Base-by-base conservation (phyloP, 2,113 vertebrate genomes). In the Pantherophis guttatus region DNA sequence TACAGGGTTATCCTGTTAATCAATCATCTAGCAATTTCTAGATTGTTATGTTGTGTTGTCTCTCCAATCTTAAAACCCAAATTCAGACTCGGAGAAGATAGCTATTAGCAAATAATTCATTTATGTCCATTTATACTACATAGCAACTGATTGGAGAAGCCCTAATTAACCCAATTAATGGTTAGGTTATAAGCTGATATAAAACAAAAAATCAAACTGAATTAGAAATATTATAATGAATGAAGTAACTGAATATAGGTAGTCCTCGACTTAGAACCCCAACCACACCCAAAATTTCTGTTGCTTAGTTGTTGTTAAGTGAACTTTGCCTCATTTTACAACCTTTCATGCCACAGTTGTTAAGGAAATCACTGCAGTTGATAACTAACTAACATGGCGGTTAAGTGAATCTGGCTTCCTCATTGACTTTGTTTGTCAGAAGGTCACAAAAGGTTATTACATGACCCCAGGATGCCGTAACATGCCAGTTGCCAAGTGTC, bases 1-100 rank as follows among this genome's bases (percentile, higher is more conserved):
- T 92, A 86, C 95, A 96, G 96, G 97, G 98, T 98, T 98, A 96
- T 96, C 90, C 96, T 98, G 98, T 98, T 98, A 97, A 97, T 98
- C 98, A 99, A 92, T 92, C 58, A 94, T 75, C 96, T 96, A 94
- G 94, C 98, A 96, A 98, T 98, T 98, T 97, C 97, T 97, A 96
- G n/a, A n/a, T n/a, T n/a, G n/a, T n/a, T n/a, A n/a, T n/a, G n/a
- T 94, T 89, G 90, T 93, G 95, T 96, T 97, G 95, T n/a, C 39
- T 93, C 97, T 96, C 94, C 86, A 33, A 86, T 89, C 93, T 88
- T 88, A 94, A 24, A 96, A n/a, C n/a, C 58, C 93, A 98, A 94
- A 95, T 90, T 94, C 93, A 39, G 92, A 92, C 95, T 21, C 17
- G 3, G 8, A 81, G 33, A 81, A 81, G 33, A 44, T 81, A 81